Percentiles rank a stretch among this genome's conserved stretches.
These are phyloP conservation scores for Toxotes lorentzi DNA, from an alignment of 2,797 vertebrate genomes.

Conservation along the genomic window DNA sequence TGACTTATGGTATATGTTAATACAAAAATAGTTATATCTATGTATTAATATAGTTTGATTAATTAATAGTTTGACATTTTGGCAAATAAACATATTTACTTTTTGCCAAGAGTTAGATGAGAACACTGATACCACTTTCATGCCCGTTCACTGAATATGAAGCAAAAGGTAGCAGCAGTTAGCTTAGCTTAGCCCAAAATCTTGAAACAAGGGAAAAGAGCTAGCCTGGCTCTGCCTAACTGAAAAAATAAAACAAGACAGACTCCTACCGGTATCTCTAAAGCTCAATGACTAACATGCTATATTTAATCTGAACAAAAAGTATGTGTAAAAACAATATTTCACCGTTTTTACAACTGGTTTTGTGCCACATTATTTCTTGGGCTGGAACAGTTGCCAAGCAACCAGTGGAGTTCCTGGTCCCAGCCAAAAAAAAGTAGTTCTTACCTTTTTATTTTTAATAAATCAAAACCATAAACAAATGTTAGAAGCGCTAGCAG, in stretches of 20 bases:
- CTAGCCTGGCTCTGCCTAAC: not conserved
- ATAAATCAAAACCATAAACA: not conserved
- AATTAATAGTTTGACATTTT: not conserved
- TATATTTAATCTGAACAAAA: not conserved
- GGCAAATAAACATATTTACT: not conserved
- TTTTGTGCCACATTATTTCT: not conserved
- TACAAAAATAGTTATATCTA: not conserved
- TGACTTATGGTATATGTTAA: not conserved
- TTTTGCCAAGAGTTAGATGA: not conserved
- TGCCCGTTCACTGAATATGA: not conserved
- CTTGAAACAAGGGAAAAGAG: not conserved
- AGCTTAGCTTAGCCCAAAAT: not conserved
- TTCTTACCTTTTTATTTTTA: not conserved
- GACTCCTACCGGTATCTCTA: not conserved
- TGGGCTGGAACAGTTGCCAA: not conserved
- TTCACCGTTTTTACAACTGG: not conserved
- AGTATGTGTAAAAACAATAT: not conserved
- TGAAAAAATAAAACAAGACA: not conserved
- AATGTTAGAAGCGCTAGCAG: not conserved
- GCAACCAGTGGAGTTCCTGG: not conserved
- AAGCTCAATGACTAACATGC: too few species aligned
- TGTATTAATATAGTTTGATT: too few species aligned
- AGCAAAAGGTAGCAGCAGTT: not conserved
- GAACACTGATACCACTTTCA: not conserved
- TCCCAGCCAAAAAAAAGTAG: not conserved